phyloP scores from a whole-genome alignment of 2,797 vertebrate genomes.

The Heteromormyrus szaboi region DNA sequence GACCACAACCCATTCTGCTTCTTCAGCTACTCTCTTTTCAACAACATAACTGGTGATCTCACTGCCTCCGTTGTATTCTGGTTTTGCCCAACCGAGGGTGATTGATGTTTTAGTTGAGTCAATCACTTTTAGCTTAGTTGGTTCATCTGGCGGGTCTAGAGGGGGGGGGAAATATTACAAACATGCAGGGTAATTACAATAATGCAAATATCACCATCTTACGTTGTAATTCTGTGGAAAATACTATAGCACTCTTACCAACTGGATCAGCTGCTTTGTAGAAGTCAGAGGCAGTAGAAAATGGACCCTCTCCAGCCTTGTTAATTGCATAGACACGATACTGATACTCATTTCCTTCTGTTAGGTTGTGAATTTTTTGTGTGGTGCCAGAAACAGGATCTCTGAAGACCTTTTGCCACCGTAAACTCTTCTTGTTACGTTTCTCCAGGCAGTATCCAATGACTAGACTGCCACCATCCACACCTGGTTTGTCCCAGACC shows the following conservation, averaged over 20 bases:
- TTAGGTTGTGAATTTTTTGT: slow-evolving; percentile 80
- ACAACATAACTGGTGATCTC: slow-evolving; percentile 79
- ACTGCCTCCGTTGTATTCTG: slow-evolving; percentile 89
- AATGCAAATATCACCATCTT: neutral
- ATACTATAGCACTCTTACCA: slow-evolving; percentile 62
- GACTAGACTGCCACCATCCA: slow-evolving; percentile 86
- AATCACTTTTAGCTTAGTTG: slow-evolving; percentile 83
- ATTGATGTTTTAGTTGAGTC: slow-evolving; percentile 96
- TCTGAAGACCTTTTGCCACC: slow-evolving; percentile 89
- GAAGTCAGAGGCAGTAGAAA: slow-evolving; percentile 81
- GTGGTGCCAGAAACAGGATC: slow-evolving; percentile 79
- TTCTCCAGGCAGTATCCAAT: slow-evolving; percentile 89
- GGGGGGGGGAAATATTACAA: neutral
- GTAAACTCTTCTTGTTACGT: slow-evolving; percentile 90
- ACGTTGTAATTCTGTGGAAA: neutral
- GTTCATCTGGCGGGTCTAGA: slow-evolving; percentile 83
- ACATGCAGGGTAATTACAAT: neutral
- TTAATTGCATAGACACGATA: slow-evolving; percentile 89
- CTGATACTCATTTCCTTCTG: slow-evolving; percentile 86
- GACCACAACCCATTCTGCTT: slow-evolving; percentile 76
- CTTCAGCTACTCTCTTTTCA: slow-evolving; percentile 73
- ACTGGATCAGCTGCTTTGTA: slow-evolving; percentile 88
- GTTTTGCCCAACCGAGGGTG: slow-evolving; percentile 88
- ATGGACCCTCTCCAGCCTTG: slow-evolving; percentile 85
- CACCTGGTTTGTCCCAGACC: slow-evolving; percentile 81